Percentiles rank a stretch among this genome's conserved stretches.
Conservation (phyloP, 2,888 invertebrate genomes). For the Tromatobia lineatoria region DNA sequence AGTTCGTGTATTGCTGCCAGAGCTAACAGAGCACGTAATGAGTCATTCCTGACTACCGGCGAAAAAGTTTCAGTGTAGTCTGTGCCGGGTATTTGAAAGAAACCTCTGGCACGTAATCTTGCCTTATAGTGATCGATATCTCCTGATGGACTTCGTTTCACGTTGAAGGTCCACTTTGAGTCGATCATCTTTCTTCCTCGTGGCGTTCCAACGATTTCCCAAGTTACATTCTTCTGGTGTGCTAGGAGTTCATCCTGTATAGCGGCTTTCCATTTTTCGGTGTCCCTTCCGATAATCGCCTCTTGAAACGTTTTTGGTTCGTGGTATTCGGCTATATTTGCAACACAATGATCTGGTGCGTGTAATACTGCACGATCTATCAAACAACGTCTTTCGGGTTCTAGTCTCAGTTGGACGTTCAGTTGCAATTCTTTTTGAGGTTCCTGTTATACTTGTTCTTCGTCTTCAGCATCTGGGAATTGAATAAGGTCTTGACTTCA, state of each 20-base stretch:
- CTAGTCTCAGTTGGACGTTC: too few species aligned
- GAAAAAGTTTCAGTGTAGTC: not conserved
- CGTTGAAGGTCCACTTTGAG: not conserved
- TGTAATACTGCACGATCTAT: too few species aligned
- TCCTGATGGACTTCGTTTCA: not conserved
- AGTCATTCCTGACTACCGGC: not conserved
- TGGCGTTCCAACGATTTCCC: not conserved
- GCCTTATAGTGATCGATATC: not conserved
- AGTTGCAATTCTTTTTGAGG: too few species aligned
- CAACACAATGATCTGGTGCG: too few species aligned
- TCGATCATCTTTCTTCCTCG: not conserved
- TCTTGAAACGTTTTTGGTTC: not conserved
- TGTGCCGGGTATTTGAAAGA: not conserved
- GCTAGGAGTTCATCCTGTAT: not conserved
- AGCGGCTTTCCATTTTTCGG: not conserved
- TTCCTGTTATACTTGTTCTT: too few species aligned
- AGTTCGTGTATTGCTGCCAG: not conserved
- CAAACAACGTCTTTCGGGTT: too few species aligned
- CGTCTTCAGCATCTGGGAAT: too few species aligned
- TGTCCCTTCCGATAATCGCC: not conserved
- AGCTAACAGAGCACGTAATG: not conserved
- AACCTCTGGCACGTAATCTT: not conserved
- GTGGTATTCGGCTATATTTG: not conserved
- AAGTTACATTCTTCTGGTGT: not conserved
- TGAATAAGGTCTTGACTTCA: too few species aligned